Evolutionary conservation across 2,797 vertebrate genomes (phyloP), one percentile per base, ranked within the genome.

Genomic region (Sebastes matsubarae): DNA sequence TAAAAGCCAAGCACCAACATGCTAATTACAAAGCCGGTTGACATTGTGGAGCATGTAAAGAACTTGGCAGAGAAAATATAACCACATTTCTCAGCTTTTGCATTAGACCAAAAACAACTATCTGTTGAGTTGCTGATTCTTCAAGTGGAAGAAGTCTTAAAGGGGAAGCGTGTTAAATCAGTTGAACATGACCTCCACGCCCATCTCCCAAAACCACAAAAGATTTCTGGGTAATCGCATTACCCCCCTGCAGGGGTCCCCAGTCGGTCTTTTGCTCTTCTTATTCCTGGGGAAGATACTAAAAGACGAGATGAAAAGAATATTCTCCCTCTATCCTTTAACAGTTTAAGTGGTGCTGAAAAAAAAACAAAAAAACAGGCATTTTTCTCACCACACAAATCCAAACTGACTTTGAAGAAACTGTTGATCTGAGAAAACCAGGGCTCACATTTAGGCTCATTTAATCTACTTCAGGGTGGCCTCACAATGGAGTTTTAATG

Each of bases 161-260:
- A 68, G 36, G 1, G 10, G 72, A 85, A 74, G 59, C 75, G 69
- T 76, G 83, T 83, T 87, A 68, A 89, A 91, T 84, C 68, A 72
- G 71, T 75, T 71, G 36, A 80, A 78, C 74, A 5, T 34, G 57
- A 85, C 76, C 75, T 68, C 80, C 30, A 79, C 42, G 9, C 69
- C 75, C 80, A 86, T 38, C 74, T 80, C 64, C 63, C 60, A 54
- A 84, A 88, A 76, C 68, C 79, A 82, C 82, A 79, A 64, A 89
- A 83, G 75, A 77, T 81, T 86, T 88, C 52, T 57, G 68, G 58
- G 65, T 92, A 93, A 95, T 93, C 86, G 13, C 42, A 90, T 95
- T 92, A 93, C 22, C 83, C 77, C 81, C 91, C 36, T 42, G 75
- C 88, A 77, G 89, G 81, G 79, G 69, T n/a, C 80, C 59, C 58